Evolutionary conservation across 2,888 invertebrate genomes (phyloP), one percentile per base, ranked within the genome.

Genomic region (Cordilura impudica): DNA sequence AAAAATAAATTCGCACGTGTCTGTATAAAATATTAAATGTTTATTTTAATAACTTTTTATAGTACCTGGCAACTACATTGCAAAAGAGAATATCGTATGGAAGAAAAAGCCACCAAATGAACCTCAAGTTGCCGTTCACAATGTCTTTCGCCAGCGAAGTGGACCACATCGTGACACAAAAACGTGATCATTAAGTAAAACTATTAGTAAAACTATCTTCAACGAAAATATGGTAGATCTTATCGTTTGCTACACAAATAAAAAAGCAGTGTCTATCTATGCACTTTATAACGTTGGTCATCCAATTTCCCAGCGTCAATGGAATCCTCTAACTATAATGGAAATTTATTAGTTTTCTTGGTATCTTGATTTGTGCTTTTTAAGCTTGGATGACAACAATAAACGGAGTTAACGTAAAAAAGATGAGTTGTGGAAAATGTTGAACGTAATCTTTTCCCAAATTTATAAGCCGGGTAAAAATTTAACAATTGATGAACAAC

Each of bases 401-500:
- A 53, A 4, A 4, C 16, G 53, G 5, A 53, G 23, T 53, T 5
- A 53, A 53, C 53, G 53, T 12, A 53, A 53, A 19, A 53, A 53
- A 53, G 53, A 19, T 31, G 35, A 58, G 14, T 31, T 29, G 31
- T 58, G 35, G 58, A 31, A 4, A 58, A 53, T 31, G 14, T 31
- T 58, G 31, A 58, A 31, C 31, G 58, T 35, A 58, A 58, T 8
- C 16, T 58, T 58, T 31, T 58, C 16, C 10, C 31, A 39, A 58
- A 53, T 58, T 31, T 58, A 31, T 31, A 58, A 58, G 16, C 58
- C 58, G 10, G 31, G 29, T n/a, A n/a, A 14, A 58, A 58, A 31
- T 58, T 58, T 31, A 21, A 31, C 58, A 12, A 58, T 58, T 31
- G 39, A 16, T 31, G 14, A 31, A 14, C 58, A 58, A 58, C 21